phyloP scores from a whole-genome alignment of 2,888 invertebrate genomes.

The Mythimna lalbum region DNA sequence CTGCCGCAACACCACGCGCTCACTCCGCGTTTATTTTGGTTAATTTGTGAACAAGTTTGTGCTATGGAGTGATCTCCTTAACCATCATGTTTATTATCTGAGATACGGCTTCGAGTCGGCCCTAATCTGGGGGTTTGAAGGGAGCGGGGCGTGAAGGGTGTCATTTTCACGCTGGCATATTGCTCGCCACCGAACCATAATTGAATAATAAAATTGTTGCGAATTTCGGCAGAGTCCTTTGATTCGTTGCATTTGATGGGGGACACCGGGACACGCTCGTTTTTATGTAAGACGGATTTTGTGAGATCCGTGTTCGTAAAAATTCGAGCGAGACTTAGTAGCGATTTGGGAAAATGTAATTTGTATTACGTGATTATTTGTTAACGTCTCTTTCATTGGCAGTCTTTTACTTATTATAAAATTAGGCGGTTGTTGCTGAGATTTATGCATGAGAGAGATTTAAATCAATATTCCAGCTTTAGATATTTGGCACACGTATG shows the following conservation, averaged over 20 bases:
- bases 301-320: conserved; percentile 54
- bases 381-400: conserved; percentile 30
- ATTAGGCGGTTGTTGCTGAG: conserved; percentile 5
- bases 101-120: conserved; percentile 73
- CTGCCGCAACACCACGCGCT: conserved; percentile 61
- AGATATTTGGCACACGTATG: conserved; percentile 46
- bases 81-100: conserved; percentile 80
- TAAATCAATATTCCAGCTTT: conserved; percentile 14
- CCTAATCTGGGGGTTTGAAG: conserved; percentile 71
- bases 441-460: conserved; percentile 27
- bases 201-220: conserved; percentile 85
- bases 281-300: conserved; percentile 64
- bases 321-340: conserved; percentile 46
- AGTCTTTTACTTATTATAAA: conserved; percentile 22
- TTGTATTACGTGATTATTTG: conserved; percentile 59
- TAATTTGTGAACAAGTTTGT: conserved; percentile 80
- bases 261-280: conserved; percentile 53
- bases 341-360: conserved; percentile 59
- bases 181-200: conserved; percentile 80
- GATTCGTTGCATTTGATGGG: conserved; percentile 74
- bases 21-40: conserved; percentile 75
- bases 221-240: conserved; percentile 77
- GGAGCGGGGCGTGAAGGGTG: conserved; percentile 70
- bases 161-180: conserved; percentile 84
- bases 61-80: conserved; percentile 77